Evolutionary conservation across 2,113 vertebrate species (phyloP).

Genomic region (Oreochromis niloticus): DNA sequence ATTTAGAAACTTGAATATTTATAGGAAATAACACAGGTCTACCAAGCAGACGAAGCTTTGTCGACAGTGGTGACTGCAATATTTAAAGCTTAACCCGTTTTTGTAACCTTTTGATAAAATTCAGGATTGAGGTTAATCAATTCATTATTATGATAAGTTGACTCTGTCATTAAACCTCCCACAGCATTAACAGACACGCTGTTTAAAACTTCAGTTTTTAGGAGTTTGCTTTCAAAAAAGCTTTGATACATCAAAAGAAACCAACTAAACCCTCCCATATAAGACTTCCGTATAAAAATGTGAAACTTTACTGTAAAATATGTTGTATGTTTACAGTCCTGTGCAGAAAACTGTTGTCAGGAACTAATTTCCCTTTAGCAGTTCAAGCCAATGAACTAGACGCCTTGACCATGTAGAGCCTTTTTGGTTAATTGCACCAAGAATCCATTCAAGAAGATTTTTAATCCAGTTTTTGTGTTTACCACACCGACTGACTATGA

Average conservation of each 20-base stretch:
- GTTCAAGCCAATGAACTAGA: background rate
- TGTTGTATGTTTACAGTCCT: rapidly evolving
- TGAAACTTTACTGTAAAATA: background rate
- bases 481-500: background rate
- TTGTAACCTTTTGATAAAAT: background rate
- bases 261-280: background rate
- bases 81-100: background rate
- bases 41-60: background rate
- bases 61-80: rapidly evolving
- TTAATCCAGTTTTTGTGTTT: background rate
- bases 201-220: background rate
- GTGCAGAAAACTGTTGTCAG: background rate
- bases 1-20: background rate
- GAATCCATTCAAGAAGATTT: background rate
- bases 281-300: background rate
- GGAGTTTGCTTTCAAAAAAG: background rate
- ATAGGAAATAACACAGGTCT: background rate
- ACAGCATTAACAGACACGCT: rapidly evolving
- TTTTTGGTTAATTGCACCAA: background rate
- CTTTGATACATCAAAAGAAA: background rate
- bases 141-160: background rate
- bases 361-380: background rate
- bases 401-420: rapidly evolving
- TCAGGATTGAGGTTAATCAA: background rate
- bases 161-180: background rate